These are phyloP conservation scores for Ceryle rudis DNA, from an alignment of 2,797 vertebrate genomes.

Conservation along the genomic window DNA sequence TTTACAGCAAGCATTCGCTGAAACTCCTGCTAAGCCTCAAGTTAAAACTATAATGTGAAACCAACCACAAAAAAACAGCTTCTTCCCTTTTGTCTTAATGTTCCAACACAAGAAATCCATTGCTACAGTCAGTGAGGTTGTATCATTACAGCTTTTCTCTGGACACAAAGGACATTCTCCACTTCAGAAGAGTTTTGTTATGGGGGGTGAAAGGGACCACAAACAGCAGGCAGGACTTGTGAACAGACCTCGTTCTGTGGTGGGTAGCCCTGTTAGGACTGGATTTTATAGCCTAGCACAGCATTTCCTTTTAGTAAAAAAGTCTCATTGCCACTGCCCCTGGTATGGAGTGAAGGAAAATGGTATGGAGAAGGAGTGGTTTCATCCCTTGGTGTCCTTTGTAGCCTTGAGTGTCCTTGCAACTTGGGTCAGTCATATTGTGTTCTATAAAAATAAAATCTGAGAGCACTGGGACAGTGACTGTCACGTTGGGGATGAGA, in stretches of 20 bases:
- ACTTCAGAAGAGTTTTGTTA: not conserved
- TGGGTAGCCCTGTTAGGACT: not conserved
- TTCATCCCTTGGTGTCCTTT: not conserved
- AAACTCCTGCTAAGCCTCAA: not conserved
- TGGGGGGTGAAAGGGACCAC: not conserved
- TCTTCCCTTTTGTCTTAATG: not conserved
- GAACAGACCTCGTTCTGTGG: not conserved
- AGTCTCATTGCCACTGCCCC: not conserved
- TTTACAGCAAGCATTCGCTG: not conserved
- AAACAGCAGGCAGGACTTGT: not conserved
- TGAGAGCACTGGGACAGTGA: not conserved
- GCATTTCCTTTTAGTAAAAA: not conserved
- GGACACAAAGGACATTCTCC: not conserved
- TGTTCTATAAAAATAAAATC: not conserved
- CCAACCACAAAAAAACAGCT: not conserved
- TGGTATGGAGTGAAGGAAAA: not conserved
- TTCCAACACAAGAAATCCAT: not conserved
- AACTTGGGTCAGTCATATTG: not conserved
- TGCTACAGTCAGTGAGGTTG: not conserved
- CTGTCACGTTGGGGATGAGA: not conserved
- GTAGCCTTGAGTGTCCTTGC: not conserved
- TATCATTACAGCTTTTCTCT: not conserved
- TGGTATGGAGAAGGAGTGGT: not conserved
- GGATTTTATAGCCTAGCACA: not conserved
- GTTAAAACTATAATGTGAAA: constrained; percentile 10